phyloP scores from a whole-genome alignment of 2,113 vertebrate species.

The Sceloporus undulatus region DNA sequence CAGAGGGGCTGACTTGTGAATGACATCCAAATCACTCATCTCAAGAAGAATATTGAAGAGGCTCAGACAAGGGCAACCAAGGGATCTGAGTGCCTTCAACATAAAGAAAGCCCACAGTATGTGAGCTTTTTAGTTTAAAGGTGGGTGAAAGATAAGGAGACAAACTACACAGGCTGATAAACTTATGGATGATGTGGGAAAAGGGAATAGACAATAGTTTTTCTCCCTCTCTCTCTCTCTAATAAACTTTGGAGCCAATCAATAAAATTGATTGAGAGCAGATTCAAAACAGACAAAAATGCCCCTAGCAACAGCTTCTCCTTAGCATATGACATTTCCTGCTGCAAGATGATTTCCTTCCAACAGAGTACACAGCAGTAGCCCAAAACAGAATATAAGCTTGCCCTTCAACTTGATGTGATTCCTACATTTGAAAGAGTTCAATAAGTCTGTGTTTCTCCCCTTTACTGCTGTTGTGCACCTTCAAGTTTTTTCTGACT shows the following conservation, averaged over 20 bases:
- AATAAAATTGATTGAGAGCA: background rate
- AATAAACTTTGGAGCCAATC: background rate
- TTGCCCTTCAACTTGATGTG: no score
- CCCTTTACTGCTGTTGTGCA: no score
- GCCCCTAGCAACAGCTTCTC: background rate
- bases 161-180: background rate
- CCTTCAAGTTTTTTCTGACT: no score
- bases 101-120: background rate
- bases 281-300: background rate
- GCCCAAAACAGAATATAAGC: no score
- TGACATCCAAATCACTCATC: background rate
- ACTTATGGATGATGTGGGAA: background rate
- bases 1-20: background rate
- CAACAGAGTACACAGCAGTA: no score
- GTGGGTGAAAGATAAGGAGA: no score
- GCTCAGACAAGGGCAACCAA: background rate
- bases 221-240: background rate
- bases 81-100: background rate
- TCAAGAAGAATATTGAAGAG: background rate
- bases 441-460: no score
- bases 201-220: background rate
- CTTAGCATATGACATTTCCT: background rate
- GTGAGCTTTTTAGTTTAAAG: background rate
- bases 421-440: no score
- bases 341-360: no score